Evolutionary conservation across 2,888 invertebrate genomes (phyloP).

Genomic region (Venusia cambrica): DNA sequence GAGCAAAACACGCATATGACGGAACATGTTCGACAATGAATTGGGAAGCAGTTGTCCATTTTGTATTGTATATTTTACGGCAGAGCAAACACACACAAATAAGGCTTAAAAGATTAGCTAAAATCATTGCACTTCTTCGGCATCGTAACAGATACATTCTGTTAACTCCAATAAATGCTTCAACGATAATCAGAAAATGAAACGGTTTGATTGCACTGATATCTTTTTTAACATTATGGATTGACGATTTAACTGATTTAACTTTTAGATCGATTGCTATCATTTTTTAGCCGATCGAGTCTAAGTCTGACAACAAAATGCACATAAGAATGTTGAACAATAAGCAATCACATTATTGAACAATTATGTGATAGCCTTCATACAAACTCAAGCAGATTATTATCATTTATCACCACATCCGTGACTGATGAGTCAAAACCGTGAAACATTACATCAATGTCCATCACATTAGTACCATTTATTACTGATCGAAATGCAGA

Average conservation of each 20-base stretch:
- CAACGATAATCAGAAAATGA: conserved; percentile 1
- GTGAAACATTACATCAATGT: no score
- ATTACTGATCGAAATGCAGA: no score
- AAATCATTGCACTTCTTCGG: neutral
- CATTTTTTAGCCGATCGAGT: no score
- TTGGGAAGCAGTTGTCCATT: neutral
- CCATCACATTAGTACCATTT: no score
- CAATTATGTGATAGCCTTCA: no score
- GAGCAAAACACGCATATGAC: conserved; percentile 39
- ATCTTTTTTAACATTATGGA: neutral
- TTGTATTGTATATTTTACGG: neutral
- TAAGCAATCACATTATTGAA: no score
- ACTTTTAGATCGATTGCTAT: neutral
- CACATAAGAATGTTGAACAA: no score
- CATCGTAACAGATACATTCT: conserved; percentile 30
- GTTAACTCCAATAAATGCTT: conserved; percentile 8
- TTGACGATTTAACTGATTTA: neutral
- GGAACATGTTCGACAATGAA: conserved; percentile 22
- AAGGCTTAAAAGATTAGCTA: conserved; percentile 2
- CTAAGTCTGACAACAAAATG: no score
- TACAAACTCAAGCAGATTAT: no score
- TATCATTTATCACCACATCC: no score
- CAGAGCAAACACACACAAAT: neutral
- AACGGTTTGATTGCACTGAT: conserved; percentile 3
- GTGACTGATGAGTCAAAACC: no score